These are phyloP conservation scores for Tamandua tetradactyla DNA, from an alignment of 2,797 vertebrate species.

Conservation along the genomic window DNA sequence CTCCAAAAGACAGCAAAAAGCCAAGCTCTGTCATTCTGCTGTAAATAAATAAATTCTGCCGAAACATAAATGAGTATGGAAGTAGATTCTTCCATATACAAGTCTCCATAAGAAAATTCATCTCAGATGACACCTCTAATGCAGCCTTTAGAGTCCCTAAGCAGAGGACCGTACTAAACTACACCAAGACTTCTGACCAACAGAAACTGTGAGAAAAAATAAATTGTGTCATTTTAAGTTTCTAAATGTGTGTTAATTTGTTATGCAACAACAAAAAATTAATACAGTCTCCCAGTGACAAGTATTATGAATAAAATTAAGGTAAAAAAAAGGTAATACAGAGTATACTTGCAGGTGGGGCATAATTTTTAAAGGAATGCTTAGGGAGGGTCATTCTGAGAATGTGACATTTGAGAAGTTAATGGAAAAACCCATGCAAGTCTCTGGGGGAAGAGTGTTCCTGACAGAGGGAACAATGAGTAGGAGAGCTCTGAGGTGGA, in stretches of 20 bases:
- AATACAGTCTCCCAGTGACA: not conserved
- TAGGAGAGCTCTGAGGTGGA: not conserved
- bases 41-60: not conserved
- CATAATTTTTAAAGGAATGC: not conserved
- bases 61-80: not conserved
- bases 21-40: not conserved
- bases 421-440: not conserved
- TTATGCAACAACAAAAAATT: slow-evolving; percentile 10
- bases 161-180: not conserved
- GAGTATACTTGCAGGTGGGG: not conserved
- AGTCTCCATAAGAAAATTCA: not conserved
- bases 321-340: not conserved
- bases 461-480: not conserved
- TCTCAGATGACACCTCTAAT: not conserved
- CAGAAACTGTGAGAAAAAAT: not conserved
- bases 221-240: not conserved
- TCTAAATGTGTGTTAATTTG: not conserved
- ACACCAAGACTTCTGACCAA: not conserved
- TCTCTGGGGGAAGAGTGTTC: not conserved
- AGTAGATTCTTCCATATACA: not conserved
- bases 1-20: not conserved
- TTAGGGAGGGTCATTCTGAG: not conserved
- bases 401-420: not conserved
- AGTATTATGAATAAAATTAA: not conserved
- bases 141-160: not conserved